These are phyloP conservation scores for Pelagia noctiluca DNA, from an alignment of 30 jellyfish, hydroid and myxozoan genomes.

Conservation along the genomic window DNA sequence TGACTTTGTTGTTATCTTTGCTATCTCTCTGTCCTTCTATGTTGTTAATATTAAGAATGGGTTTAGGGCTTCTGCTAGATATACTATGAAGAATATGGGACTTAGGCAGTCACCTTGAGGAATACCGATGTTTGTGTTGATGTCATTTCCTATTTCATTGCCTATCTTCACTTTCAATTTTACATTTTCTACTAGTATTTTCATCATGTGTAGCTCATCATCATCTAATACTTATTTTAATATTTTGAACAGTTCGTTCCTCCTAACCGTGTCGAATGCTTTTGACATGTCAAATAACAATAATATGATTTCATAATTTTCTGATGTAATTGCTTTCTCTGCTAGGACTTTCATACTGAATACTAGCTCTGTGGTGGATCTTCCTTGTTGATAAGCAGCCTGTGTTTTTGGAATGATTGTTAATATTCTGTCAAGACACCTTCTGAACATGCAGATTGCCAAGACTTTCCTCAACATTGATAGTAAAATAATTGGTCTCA, in stretches of 20 bases:
- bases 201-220: conserved; percentile 39
- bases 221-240: conserved; percentile 14
- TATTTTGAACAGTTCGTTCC: conserved; percentile 3
- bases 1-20: neutral
- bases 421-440: conserved; percentile 3
- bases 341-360: conserved; percentile 32
- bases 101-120: conserved; percentile 47
- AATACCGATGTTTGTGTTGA: conserved; percentile 31
- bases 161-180: neutral
- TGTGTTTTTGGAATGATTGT: conserved; percentile 47
- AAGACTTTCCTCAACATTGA: conserved; percentile 55
- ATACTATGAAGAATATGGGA: conserved; percentile 21
- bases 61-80: conserved; percentile 43
- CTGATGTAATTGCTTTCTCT: conserved; percentile 39
- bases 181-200: neutral
- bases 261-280: conserved; percentile 52
- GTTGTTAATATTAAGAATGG: conserved; percentile 4
- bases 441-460: conserved; percentile 38
- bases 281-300: conserved; percentile 45
- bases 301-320: conserved; percentile 19
- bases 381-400: conserved; percentile 66
- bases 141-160: too few species aligned
- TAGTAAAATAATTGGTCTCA: conserved; percentile 36
- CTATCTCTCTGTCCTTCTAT: neutral
- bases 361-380: conserved; percentile 48